These are phyloP conservation scores for Sycophila sp. DNA, from an alignment of 1,140 invertebrate species.

Conservation along the genomic window DNA sequence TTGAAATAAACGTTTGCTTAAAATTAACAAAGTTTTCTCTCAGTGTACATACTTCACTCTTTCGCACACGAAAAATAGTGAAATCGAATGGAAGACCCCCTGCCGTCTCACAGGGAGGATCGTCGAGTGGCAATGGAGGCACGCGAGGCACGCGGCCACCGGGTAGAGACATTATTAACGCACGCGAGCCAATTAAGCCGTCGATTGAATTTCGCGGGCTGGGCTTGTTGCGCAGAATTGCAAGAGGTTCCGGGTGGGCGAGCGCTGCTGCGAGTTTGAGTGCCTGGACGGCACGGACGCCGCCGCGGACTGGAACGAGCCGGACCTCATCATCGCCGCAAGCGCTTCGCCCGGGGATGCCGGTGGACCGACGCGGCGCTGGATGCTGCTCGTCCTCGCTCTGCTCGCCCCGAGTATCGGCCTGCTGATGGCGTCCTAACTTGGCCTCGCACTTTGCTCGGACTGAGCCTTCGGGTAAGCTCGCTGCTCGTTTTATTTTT, in stretches of 20 bases:
- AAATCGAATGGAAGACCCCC: too few relatives aligned
- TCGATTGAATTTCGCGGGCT: neutral
- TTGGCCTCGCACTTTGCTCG: neutral
- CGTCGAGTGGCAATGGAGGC: neutral
- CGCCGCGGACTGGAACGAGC: constrained; percentile 49
- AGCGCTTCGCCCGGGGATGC: constrained; percentile 39
- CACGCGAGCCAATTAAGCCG: neutral
- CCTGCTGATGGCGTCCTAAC: neutral
- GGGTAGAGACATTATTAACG: neutral
- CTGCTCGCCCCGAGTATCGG: neutral
- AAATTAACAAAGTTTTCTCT: too few relatives aligned
- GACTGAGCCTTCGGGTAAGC: neutral
- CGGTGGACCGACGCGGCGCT: neutral
- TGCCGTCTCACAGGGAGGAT: too few relatives aligned
- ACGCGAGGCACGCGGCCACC: neutral
- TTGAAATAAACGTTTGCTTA: too few relatives aligned
- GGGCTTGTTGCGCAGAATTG: constrained; percentile 70
- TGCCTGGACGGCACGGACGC: constrained; percentile 70
- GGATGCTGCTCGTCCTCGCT: neutral
- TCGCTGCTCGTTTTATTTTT: too few relatives aligned
- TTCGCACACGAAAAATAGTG: too few relatives aligned
- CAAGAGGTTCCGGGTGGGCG: constrained; percentile 78
- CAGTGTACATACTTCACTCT: too few relatives aligned
- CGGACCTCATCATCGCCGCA: constrained; percentile 50
- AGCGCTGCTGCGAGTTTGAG: constrained; percentile 81